phyloP scores from a whole-genome alignment of 2,113 vertebrate genomes.

The Athene noctua region DNA sequence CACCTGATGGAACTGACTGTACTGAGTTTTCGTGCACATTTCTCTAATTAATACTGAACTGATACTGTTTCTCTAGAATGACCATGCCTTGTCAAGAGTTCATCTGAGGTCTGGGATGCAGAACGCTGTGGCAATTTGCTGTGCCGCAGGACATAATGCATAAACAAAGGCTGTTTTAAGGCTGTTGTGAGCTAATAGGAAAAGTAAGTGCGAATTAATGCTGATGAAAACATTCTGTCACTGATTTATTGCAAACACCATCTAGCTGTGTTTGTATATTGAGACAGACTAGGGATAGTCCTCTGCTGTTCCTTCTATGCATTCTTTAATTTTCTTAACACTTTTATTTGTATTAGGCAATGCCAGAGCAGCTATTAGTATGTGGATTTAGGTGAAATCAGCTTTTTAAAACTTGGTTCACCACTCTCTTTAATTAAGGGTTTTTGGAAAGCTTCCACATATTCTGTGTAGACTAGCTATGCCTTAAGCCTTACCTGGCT shows the following conservation, averaged over 20 bases:
- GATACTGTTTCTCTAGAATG: not conserved
- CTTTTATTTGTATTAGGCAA: not conserved
- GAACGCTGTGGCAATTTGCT: not conserved
- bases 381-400: not conserved
- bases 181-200: not conserved
- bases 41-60: not conserved
- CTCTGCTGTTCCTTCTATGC: not conserved
- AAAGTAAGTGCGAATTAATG: not conserved
- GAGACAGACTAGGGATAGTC: not conserved
- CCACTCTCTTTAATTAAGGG: slow-evolving; percentile 5
- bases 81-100: not conserved
- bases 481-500: not conserved
- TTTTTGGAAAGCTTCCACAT: not conserved
- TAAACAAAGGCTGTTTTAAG: not conserved
- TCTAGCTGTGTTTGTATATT: not conserved
- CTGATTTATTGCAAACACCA: not conserved
- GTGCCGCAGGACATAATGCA: not conserved
- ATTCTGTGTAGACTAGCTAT: not conserved
- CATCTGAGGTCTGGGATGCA: not conserved
- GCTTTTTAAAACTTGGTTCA: not conserved
- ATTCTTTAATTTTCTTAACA: not conserved
- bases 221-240: not conserved
- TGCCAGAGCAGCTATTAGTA: not conserved
- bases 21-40: not conserved
- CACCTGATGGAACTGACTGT: not conserved